Conservation (phyloP, 2,888 invertebrate genomes). For the Tetramorium bicarinatum region DNA sequence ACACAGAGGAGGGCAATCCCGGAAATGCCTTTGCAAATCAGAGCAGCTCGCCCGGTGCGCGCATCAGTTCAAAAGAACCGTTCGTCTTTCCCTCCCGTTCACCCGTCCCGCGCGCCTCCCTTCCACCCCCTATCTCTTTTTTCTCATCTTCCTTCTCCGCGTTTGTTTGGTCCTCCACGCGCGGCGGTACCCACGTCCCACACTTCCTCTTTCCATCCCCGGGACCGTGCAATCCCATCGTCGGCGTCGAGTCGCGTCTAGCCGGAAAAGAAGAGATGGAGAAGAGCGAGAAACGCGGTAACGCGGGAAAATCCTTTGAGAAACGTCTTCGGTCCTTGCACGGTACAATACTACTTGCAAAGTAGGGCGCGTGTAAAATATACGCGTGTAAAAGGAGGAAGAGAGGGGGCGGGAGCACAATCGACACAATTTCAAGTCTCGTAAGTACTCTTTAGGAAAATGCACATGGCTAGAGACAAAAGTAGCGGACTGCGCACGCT, state of each 20-base stretch:
- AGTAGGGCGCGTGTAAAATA: constrained; percentile 56
- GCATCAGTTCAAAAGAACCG: constrained; percentile 65
- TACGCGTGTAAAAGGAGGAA: background rate
- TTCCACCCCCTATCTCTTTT: constrained; percentile 1
- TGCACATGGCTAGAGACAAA: background rate
- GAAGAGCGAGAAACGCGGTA: constrained; percentile 30
- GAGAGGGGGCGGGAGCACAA: background rate
- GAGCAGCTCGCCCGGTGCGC: constrained; percentile 62
- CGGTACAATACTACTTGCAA: constrained; percentile 57
- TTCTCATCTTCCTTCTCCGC: constrained; percentile 26
- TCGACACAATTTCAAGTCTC: background rate
- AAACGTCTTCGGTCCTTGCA: constrained; percentile 50
- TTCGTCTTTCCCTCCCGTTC: constrained; percentile 38
- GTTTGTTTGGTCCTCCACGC: constrained; percentile 39
- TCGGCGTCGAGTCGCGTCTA: constrained; percentile 30
- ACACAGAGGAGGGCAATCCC: constrained; percentile 65
- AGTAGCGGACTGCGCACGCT: background rate
- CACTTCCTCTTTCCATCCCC: constrained; percentile 8
- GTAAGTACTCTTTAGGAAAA: constrained; percentile 18
- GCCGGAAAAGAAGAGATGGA: constrained; percentile 1
- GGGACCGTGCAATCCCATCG: constrained; percentile 52
- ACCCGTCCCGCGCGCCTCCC: background rate
- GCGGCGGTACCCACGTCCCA: background rate
- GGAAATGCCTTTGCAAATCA: constrained; percentile 77
- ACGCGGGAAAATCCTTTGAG: constrained; percentile 63